phyloP scores from a whole-genome alignment of 1,140 invertebrate genomes.

The Drosophila mojavensis region DNA sequence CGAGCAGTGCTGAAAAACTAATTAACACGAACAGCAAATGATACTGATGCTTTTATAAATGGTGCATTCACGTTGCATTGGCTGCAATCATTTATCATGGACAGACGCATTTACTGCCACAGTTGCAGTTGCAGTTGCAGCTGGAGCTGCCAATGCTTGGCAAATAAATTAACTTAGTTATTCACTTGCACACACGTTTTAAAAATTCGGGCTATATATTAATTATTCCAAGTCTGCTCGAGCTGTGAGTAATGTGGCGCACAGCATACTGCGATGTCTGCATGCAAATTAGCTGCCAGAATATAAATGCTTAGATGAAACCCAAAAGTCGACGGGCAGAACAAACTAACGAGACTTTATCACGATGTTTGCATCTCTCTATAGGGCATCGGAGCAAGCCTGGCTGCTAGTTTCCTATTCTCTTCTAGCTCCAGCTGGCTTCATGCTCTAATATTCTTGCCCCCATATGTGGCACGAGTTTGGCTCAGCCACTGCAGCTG shows the following conservation, averaged over 20 bases:
- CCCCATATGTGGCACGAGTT: conserved; percentile 41
- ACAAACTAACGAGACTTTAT: conserved; percentile 39
- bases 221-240: conserved; percentile 52
- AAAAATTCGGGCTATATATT: too few species aligned
- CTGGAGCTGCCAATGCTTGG: neutral
- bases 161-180: conserved; percentile 9
- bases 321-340: conserved; percentile 18
- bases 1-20: neutral
- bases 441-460: conserved; percentile 74
- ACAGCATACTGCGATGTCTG: conserved; percentile 13
- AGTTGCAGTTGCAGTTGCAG: neutral
- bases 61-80: neutral
- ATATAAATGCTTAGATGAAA: conserved; percentile 52
- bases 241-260: conserved; percentile 26
- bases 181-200: neutral
- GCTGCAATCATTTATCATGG: conserved; percentile 28
- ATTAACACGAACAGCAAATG: neutral
- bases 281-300: conserved; percentile 69
- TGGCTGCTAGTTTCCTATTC: conserved; percentile 49
- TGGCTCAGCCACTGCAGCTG: conserved; percentile 43
- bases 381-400: neutral
- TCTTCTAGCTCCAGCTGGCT: conserved; percentile 54
- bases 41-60: neutral
- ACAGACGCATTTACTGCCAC: neutral
- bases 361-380: conserved; percentile 34